These are phyloP conservation scores for Gyrodactylus salaris DNA, from an alignment of 1,140 invertebrate species.

Conservation along the genomic window DNA sequence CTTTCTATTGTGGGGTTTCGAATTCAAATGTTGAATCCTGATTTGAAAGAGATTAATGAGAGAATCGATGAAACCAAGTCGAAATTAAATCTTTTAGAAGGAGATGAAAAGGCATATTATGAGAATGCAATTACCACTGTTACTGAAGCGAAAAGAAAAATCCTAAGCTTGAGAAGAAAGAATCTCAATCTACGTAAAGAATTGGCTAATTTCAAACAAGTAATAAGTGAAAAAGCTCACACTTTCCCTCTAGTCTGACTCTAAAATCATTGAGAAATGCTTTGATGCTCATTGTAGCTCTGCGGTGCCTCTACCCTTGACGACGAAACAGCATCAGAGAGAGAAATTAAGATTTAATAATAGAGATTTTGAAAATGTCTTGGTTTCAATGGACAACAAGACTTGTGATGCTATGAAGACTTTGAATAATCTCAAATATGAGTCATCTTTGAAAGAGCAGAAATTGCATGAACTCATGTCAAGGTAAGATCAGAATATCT, in stretches of 20 bases:
- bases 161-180: neutral
- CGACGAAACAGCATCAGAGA: no score
- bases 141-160: neutral
- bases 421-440: conserved; percentile 16
- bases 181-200: neutral
- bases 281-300: no score
- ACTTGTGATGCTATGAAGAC: conserved; percentile 17
- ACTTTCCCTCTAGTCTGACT: neutral
- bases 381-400: conserved; percentile 17
- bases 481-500: no score
- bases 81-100: neutral
- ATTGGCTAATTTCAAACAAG: neutral
- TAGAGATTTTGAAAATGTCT: neutral
- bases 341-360: neutral
- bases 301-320: no score
- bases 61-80: neutral
- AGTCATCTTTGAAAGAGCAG: conserved; percentile 16
- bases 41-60: neutral
- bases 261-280: neutral
- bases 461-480: conserved; percentile 16
- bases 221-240: neutral
- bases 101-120: neutral
- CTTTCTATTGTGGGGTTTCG: no score
- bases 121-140: neutral
- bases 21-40: neutral